phyloP scores from a whole-genome alignment of 2,113 vertebrate species.

The Scalopus aquaticus region DNA sequence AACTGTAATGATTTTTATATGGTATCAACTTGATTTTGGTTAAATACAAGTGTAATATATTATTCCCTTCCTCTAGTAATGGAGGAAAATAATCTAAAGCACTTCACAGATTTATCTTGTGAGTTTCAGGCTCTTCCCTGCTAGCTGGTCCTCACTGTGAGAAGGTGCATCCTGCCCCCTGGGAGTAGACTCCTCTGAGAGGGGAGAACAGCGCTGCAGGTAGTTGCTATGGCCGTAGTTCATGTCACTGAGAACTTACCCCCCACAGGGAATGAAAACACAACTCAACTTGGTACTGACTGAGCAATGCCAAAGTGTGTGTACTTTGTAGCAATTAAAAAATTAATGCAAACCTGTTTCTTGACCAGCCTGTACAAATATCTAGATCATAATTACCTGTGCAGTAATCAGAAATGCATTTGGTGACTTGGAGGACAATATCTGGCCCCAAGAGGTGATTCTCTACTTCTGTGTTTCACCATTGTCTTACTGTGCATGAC shows the following conservation, averaged over 20 bases:
- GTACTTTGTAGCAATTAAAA: conserved; percentile 39
- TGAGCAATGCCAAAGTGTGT: background rate
- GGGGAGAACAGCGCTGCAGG: background rate
- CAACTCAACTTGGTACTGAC: background rate
- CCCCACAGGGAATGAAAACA: background rate
- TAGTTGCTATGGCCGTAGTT: conserved; percentile 64
- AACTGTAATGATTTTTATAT: background rate
- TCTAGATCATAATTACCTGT: background rate
- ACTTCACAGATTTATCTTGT: background rate
- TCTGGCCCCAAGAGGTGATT: background rate
- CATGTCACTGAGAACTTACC: conserved; percentile 29
- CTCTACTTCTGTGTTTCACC: background rate
- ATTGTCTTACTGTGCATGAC: background rate
- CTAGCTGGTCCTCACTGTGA: background rate
- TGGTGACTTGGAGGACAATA: background rate
- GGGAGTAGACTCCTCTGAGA: conserved; percentile 46
- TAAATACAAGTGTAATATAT: background rate
- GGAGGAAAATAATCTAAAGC: background rate
- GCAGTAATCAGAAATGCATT: background rate
- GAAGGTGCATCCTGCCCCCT: background rate
- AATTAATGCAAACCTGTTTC: background rate
- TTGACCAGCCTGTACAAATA: background rate
- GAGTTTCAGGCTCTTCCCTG: background rate
- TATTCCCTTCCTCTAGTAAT: background rate
- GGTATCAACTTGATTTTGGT: background rate